Conservation (phyloP, 1,140 invertebrate genomes). For the Platorchestia sp. region DNA sequence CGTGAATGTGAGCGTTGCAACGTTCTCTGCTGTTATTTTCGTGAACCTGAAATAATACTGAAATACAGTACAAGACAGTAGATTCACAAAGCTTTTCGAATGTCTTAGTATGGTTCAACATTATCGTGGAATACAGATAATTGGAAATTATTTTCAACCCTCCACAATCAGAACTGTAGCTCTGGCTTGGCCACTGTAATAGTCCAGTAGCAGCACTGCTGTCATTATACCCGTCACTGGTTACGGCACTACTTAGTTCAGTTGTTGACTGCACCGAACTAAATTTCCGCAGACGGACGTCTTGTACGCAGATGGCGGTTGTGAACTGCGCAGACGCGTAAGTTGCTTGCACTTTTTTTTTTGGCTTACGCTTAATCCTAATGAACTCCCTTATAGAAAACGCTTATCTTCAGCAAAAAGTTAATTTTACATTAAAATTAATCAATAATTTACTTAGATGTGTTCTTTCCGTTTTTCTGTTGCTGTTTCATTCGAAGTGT, state of each 20-base stretch:
- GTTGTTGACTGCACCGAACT: constrained; percentile 10
- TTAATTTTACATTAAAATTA: background rate
- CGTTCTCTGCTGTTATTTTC: background rate
- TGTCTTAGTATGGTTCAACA: too few relatives aligned
- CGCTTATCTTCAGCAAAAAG: background rate
- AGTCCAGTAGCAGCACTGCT: background rate
- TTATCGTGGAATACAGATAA: too few relatives aligned
- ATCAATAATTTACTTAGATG: background rate
- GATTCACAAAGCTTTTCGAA: too few relatives aligned
- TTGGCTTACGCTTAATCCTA: background rate
- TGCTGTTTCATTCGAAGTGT: background rate
- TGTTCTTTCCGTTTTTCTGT: background rate
- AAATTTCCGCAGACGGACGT: constrained; percentile 24
- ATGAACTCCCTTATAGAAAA: background rate
- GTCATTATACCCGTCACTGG: background rate
- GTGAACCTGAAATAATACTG: background rate
- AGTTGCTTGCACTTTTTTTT: background rate
- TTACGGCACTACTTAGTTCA: background rate
- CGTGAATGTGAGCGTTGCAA: background rate
- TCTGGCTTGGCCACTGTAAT: background rate
- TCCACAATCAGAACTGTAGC: background rate
- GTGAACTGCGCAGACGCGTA: constrained; percentile 31
- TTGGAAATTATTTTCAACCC: background rate
- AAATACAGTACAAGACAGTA: too few relatives aligned
- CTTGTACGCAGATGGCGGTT: constrained; percentile 4